These are phyloP conservation scores for Paramisgurnus dabryanus DNA, from an alignment of 2,113 vertebrate genomes.

Conservation along the genomic window DNA sequence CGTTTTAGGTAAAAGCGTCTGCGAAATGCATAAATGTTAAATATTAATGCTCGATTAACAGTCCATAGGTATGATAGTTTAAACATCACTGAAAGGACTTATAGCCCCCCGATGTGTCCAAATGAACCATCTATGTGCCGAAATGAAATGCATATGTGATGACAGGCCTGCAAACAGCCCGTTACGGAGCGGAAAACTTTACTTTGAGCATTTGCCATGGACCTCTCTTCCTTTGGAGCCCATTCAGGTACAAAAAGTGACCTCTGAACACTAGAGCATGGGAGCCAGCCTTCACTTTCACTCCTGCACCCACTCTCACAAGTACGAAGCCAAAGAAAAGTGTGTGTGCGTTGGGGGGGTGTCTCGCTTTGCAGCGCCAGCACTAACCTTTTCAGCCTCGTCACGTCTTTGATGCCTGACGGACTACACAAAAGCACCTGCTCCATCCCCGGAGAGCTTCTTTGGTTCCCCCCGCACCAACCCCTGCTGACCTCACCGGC, in stretches of 20 bases:
- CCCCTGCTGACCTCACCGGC: slow-evolving; percentile 78
- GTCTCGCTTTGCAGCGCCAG: slow-evolving; percentile 74
- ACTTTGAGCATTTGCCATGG: slow-evolving; percentile 32
- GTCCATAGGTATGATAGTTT: slow-evolving; percentile 11
- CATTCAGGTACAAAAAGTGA: slow-evolving; percentile 57
- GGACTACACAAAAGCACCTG: slow-evolving; percentile 84
- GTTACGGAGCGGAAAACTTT: slow-evolving; percentile 12
- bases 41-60: not conserved
- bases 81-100: not conserved
- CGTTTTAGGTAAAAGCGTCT: too few relatives aligned
- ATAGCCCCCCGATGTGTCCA: not conserved
- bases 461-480: slow-evolving; percentile 64
- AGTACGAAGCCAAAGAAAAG: slow-evolving; percentile 44
- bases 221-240: slow-evolving; percentile 39
- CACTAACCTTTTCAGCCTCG: slow-evolving; percentile 79
- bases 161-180: slow-evolving; percentile 22
- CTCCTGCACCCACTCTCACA: slow-evolving; percentile 57
- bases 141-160: slow-evolving; percentile 11
- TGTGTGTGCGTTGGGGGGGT: slow-evolving; percentile 16
- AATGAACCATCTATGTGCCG: not conserved
- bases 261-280: slow-evolving; percentile 51
- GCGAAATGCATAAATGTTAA: too few relatives aligned
- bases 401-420: slow-evolving; percentile 77
- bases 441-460: slow-evolving; percentile 72
- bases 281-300: slow-evolving; percentile 56